Base-by-base conservation (phyloP, 2,888 invertebrate genomes). In the Lissocephala sabroskyi region DNA sequence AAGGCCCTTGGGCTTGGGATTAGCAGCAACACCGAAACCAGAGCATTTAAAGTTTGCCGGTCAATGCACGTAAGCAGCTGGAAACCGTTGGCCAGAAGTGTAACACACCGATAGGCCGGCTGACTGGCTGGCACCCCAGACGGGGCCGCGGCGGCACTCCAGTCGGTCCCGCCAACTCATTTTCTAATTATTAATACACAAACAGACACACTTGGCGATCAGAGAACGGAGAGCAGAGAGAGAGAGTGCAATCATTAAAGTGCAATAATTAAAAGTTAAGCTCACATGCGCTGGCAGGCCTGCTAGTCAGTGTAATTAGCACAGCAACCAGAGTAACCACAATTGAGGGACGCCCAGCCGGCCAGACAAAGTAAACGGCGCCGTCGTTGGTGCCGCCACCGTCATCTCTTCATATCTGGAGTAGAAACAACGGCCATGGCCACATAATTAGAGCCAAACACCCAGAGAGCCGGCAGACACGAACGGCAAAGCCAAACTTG, bases 191-290 rank as follows among this genome's bases (percentile, higher is more conserved):
- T 63, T 66, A 74, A 66, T 56, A 55, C 62, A 64, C 58, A 67
- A 42, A 57, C 18, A 11, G 2, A 29, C n/a, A n/a, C n/a, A n/a
- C n/a, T n/a, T n/a, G 5, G 19, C 16, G 19, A 1, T 35, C 33
- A 35, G 18, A 47, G 11, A 33, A 14, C 10, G 16, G 36, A 26
- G 49, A 49, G 37, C 33, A 39, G 46, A 40, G 36, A 23, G 37
- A 41, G 23, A 45, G 61, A 52, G 54, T 65, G 56, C 76, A 64
- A 61, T 73, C 78, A 73, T 73, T 74, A 73, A 73, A 75, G 77
- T 67, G 73, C 77, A 66, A 73, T 70, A 73, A 74, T 74, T 74
- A 74, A 77, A 77, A 67, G 77, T 77, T 71, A 66, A 71, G 62
- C 75, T 66, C 64, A 71, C 71, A 62, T 57, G 67, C 47, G 67